These are phyloP conservation scores for Catharus bicknelli DNA, from an alignment of 2,113 vertebrate species.

Conservation along the genomic window DNA sequence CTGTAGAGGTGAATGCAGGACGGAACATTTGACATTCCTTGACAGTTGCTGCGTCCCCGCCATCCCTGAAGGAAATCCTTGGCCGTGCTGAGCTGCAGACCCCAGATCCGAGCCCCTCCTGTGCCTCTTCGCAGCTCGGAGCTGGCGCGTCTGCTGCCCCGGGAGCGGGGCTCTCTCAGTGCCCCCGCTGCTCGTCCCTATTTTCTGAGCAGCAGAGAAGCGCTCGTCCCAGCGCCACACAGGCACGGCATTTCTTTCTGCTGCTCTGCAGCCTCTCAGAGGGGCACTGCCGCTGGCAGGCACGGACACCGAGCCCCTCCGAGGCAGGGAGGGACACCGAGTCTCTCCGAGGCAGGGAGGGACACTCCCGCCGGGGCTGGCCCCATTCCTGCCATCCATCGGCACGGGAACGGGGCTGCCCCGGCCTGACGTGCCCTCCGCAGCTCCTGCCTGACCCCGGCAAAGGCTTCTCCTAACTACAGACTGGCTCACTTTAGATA, in stretches of 20 bases:
- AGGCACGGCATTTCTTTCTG: neutral
- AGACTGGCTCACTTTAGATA: neutral
- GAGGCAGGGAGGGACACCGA: no score
- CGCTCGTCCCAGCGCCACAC: rapidly evolving
- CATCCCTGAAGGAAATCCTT: neutral
- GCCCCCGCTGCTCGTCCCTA: rapidly evolving
- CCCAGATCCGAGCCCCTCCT: rapidly evolving
- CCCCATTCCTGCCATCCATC: rapidly evolving
- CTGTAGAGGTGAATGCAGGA: neutral
- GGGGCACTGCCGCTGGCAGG: no score
- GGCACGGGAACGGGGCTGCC: no score
- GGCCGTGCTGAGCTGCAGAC: neutral
- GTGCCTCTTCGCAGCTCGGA: rapidly evolving
- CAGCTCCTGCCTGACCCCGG: neutral
- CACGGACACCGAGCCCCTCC: no score
- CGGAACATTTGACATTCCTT: neutral
- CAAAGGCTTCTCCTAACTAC: neutral
- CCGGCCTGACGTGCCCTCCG: rapidly evolving
- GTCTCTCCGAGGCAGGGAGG: neutral
- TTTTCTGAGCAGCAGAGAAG: neutral
- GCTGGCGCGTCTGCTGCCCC: neutral
- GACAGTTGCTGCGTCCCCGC: neutral
- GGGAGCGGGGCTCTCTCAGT: rapidly evolving
- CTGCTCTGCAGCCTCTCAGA: neutral
- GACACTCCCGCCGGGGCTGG: neutral